These are phyloP conservation scores for Cinara cedri DNA, from an alignment of 2,888 invertebrate species.

Conservation along the genomic window DNA sequence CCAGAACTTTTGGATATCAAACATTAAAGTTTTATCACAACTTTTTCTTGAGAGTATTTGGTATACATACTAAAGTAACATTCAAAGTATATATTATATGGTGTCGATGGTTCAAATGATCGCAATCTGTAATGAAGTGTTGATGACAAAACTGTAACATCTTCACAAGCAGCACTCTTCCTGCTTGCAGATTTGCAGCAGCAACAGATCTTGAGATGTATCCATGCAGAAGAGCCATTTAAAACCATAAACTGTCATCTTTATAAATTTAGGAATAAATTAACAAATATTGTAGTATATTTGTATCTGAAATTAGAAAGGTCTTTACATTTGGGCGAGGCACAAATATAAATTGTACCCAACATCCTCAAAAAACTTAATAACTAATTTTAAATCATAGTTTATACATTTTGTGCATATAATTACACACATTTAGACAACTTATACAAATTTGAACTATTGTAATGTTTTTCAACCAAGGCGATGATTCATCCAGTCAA, in stretches of 20 bases:
- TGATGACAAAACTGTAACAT: slow-evolving; percentile 10
- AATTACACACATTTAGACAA: not conserved
- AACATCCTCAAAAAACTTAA: slow-evolving; percentile 37
- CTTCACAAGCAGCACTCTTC: slow-evolving; percentile 18
- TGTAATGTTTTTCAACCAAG: no score
- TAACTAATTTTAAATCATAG: slow-evolving; percentile 10
- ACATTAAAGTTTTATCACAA: slow-evolving; percentile 6
- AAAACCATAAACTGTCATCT: slow-evolving; percentile 18
- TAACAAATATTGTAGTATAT: slow-evolving; percentile 37
- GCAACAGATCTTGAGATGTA: slow-evolving; percentile 11
- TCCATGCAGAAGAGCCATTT: slow-evolving; percentile 18
- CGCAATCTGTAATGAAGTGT: slow-evolving; percentile 14
- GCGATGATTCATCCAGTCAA: slow-evolving; percentile 20
- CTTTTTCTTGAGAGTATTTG: slow-evolving; percentile 7
- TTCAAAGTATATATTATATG: slow-evolving; percentile 28
- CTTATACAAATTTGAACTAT: slow-evolving; percentile 12
- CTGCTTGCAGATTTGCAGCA: not conserved
- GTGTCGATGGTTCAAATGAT: slow-evolving; percentile 10
- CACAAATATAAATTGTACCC: not conserved
- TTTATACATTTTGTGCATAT: slow-evolving; percentile 20
- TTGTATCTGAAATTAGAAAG: slow-evolving; percentile 44
- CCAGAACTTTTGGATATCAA: slow-evolving; percentile 6
- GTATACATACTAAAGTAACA: slow-evolving; percentile 16
- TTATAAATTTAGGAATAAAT: slow-evolving; percentile 34
- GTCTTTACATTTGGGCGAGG: slow-evolving; percentile 26